Conservation (phyloP, 2,113 vertebrate genomes). For the Arizona elegans region DNA sequence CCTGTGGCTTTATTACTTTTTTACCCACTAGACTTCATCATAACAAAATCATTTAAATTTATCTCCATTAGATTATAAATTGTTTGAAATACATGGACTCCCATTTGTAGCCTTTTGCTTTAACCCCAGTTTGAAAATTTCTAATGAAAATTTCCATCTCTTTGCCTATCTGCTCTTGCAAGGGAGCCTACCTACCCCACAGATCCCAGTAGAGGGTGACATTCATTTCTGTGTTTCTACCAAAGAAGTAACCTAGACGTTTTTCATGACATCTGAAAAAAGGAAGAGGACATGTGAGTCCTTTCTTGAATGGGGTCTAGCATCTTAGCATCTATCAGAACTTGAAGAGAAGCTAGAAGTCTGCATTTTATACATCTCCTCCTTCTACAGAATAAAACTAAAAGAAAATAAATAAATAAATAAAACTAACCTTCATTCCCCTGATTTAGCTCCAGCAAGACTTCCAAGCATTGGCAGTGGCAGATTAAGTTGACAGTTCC, state of each 20-base stretch:
- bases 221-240: not conserved
- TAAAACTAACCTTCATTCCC: conserved; percentile 12
- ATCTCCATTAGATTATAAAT: accelerated
- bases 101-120: not conserved
- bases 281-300: not conserved
- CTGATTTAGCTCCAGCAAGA: conserved; percentile 4
- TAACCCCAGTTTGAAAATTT: not conserved
- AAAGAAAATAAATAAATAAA: not conserved
- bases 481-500: not conserved
- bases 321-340: not conserved
- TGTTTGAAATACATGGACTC: not conserved
- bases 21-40: not conserved
- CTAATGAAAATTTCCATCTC: not conserved
- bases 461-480: not conserved
- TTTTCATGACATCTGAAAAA: accelerated
- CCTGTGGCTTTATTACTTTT: not conserved
- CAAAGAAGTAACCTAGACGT: not conserved
- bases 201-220: not conserved
- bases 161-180: not conserved
- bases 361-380: not conserved
- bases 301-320: not conserved
- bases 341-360: not conserved
- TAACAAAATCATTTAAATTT: not conserved
- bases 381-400: not conserved
- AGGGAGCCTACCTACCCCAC: not conserved